These are phyloP conservation scores for Baryphthengus martii DNA, from an alignment of 2,113 vertebrate genomes.

Conservation along the genomic window DNA sequence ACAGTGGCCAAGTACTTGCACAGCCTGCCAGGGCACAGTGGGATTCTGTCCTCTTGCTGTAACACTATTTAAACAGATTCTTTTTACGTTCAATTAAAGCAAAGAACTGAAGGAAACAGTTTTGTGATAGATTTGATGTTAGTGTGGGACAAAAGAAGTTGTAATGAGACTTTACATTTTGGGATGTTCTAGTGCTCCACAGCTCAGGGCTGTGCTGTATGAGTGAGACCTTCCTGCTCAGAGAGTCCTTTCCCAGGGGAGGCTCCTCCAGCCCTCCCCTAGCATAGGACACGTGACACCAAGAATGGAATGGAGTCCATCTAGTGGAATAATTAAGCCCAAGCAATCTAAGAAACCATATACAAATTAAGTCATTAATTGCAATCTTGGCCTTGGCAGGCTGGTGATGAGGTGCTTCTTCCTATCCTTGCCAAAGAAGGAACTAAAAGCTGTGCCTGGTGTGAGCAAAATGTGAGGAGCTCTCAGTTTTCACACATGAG, in stretches of 20 bases:
- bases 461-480: rapidly evolving
- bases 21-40: neutral
- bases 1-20: rapidly evolving
- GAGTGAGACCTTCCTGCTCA: neutral
- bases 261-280: neutral
- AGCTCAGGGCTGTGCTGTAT: too few relatives aligned
- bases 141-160: neutral
- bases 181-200: neutral
- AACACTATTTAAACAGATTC: neutral
- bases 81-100: neutral
- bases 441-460: rapidly evolving
- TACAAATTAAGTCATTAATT: neutral
- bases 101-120: rapidly evolving
- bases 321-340: neutral
- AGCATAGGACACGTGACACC: neutral
- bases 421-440: neutral
- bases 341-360: neutral
- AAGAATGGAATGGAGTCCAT: neutral
- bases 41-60: neutral
- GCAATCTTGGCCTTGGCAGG: neutral
- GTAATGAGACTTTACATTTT: neutral
- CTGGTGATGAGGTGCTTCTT: rapidly evolving
- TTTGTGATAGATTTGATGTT: neutral
- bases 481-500: rapidly evolving
- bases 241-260: neutral